Evolutionary conservation across 2,888 invertebrate species (phyloP), one percentile per base, ranked within the genome.

Genomic region (Lucinisca nassula): DNA sequence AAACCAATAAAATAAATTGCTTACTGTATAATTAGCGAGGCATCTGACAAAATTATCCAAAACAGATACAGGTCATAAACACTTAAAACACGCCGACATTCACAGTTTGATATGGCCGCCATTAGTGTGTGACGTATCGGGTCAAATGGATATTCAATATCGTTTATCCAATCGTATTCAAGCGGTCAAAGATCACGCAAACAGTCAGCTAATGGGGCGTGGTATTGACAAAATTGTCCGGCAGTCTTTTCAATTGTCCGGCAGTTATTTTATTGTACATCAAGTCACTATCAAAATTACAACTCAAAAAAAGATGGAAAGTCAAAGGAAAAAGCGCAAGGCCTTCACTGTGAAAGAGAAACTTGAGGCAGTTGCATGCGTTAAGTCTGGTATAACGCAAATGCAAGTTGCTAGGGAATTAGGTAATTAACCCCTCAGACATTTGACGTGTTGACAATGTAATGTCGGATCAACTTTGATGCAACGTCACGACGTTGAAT

Each of bases 321-420:
- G 14, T 35, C 70, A 6, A 27, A 27, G 17, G 8, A 35, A n/a
- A 70, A 70, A 70, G 32, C 27, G 70, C 6, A 70, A 70, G 27
- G 10, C 32, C 10, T 70, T 27, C 37, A 70, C 27, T 24, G 70
- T 70, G 10, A 70, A 37, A 37, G 70, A 70, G 35, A 30, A 70
- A 30, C 70, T 70, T 4, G 70, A 70, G 27, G 70, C 70, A 6
- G n/a, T 37, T 24, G 24, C 32, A 4, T 8, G 70, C 6, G 32
- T 73, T 6, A 40, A 40, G 27, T 73, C 73, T 24, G 73, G 73
- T 27, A n/a, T 73, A 12, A 8, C n/a, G 21, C 73, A 37, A 24
- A 73, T 38, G 24, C 73, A 40, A 38, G 73, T 73, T 37, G 73
- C 73, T 6, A 37, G 73, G 12, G 73, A 73, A 27, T 37, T 73